A percentile compares a stretch with the other conserved stretches of the same genome.
Conservation (phyloP, 35 echinoderm and acorn worm genomes). For the Anneissia japonica region DNA sequence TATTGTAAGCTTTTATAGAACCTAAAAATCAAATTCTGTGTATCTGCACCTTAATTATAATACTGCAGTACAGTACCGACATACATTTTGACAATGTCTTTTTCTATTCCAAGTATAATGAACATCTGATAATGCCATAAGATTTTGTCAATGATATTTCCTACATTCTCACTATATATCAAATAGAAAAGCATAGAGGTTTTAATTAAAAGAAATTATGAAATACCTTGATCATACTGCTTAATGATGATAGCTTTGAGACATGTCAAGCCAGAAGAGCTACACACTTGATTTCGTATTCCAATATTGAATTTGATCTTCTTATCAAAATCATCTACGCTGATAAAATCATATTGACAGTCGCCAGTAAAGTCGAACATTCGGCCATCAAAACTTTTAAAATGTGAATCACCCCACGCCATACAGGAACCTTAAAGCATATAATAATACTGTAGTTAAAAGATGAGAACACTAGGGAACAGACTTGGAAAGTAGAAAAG, state of each 20-base stretch:
- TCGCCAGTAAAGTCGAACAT: background rate
- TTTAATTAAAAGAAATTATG: background rate
- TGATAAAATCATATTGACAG: background rate
- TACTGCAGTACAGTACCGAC: too few species aligned
- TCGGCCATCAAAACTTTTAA: background rate
- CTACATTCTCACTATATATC: too few species aligned
- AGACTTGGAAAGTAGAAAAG: too few species aligned
- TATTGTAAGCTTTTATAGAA: too few species aligned
- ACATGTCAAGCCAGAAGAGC: constrained; percentile 55
- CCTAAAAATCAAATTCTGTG: too few species aligned
- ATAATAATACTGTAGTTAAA: too few species aligned
- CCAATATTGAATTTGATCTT: constrained; percentile 39
- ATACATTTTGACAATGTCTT: too few species aligned
- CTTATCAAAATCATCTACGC: background rate
- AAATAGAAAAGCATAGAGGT: background rate
- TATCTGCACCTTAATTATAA: too few species aligned
- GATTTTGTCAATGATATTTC: too few species aligned
- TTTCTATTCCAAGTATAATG: too few species aligned
- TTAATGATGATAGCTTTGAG: constrained; percentile 55
- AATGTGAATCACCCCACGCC: constrained; percentile 10
- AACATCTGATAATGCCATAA: too few species aligned
- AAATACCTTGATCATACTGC: background rate
- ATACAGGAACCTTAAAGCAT: background rate
- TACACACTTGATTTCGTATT: constrained; percentile 46
- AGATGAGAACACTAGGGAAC: too few species aligned